phyloP scores from a whole-genome alignment of 92 coral and sea anemone species.

The Heliopora coerulea region DNA sequence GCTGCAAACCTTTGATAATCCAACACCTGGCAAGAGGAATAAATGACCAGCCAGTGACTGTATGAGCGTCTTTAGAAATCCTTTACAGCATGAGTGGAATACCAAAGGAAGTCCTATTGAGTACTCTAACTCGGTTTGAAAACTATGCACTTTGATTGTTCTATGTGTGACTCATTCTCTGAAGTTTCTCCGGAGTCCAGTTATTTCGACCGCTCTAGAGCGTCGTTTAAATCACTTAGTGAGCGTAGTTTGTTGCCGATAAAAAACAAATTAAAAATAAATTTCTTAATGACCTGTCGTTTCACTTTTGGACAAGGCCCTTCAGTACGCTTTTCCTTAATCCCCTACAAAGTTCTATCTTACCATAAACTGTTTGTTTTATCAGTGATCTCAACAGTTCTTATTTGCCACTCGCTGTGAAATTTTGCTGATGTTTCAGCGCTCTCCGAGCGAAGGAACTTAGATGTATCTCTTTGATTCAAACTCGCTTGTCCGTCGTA shows the following conservation, averaged over 20 bases:
- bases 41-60: constrained; percentile 37
- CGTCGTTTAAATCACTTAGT: constrained; percentile 28
- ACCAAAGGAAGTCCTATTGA: neutral
- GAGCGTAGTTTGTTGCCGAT: constrained; percentile 46
- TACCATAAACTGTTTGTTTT: too few species aligned
- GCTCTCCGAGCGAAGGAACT: neutral
- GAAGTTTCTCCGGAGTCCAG: neutral
- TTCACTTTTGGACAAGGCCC: constrained; percentile 29
- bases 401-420: too few species aligned
- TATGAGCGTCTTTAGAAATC: neutral
- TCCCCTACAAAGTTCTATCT: too few species aligned
- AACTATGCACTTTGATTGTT: neutral
- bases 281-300: constrained; percentile 39
- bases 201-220: constrained; percentile 4
- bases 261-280: constrained; percentile 41
- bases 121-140: neutral
- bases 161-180: too few species aligned
- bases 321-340: constrained; percentile 13
- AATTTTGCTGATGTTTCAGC: too few species aligned
- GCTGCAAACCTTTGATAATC: constrained; percentile 26
- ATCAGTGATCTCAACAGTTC: too few species aligned
- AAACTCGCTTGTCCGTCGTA: neutral
- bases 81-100: neutral
- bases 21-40: constrained; percentile 36
- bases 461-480: neutral